These are phyloP conservation scores for Mamestra brassicae DNA, from an alignment of 2,888 invertebrate genomes.

Conservation along the genomic window DNA sequence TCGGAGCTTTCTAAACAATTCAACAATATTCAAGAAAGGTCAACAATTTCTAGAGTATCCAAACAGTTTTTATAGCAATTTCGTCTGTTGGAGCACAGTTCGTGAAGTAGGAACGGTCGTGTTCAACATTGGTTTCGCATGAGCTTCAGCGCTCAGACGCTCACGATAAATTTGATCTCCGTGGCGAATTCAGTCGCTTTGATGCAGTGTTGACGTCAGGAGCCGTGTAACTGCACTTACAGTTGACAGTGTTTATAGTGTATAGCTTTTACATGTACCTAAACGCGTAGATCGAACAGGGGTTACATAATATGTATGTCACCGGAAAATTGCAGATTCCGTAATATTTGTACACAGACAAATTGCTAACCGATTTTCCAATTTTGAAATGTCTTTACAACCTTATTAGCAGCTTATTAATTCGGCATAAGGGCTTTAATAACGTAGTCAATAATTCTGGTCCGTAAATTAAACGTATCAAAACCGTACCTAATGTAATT, in stretches of 20 bases:
- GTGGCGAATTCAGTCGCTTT: slow-evolving; percentile 73
- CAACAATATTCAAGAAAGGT: slow-evolving; percentile 44
- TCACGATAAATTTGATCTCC: slow-evolving; percentile 75
- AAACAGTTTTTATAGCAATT: slow-evolving; percentile 60
- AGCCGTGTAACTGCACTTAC: slow-evolving; percentile 55
- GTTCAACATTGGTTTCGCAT: slow-evolving; percentile 75
- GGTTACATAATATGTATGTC: no score
- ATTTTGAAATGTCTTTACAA: no score
- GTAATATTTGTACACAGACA: no score
- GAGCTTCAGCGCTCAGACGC: slow-evolving; percentile 63
- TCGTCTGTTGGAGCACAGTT: slow-evolving; percentile 56
- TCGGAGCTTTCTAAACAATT: not conserved
- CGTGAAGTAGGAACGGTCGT: slow-evolving; percentile 69
- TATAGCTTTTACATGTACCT: not conserved
- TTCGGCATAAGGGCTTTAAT: no score
- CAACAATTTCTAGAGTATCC: slow-evolving; percentile 53
- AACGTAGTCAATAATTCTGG: no score
- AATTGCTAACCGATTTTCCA: no score
- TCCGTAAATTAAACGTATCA: no score
- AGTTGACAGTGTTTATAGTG: slow-evolving; percentile 52
- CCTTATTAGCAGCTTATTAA: no score
- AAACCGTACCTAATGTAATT: no score
- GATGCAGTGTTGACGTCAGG: slow-evolving; percentile 63
- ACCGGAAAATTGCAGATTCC: no score
- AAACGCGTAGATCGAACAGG: slow-evolving; percentile 15